Base-by-base conservation (phyloP, 1,140 invertebrate genomes). In the Orussus abietinus region DNA sequence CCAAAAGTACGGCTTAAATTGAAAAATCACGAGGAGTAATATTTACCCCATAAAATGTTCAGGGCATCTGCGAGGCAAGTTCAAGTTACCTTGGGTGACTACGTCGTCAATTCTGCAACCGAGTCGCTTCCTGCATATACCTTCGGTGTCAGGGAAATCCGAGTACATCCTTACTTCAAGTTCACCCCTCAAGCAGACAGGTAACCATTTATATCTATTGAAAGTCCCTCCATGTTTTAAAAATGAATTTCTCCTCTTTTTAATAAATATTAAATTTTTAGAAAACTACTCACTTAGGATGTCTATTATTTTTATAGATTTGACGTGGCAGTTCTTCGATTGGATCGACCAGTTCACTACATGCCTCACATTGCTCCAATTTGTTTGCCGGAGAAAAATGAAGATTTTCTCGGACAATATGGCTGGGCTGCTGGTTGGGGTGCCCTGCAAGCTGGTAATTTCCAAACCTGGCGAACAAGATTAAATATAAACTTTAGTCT, bases 361-460 rank as follows among this genome's bases (percentile, higher is more conserved):
- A 86, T 92, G 79, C 90, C 91, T 2, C 92, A 95, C 66, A 94
- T 96, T 56, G 84, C 88, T 17, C 92, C 92, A 22, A 93, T 96
- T 52, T 96, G 92, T 69, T 69, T 96, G 29, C 92, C 92, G 1
- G 85, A 90, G 42, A 90, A 91, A 65, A 89, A 88, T 42, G 86
- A 90, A 43, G 89, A 90, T 58, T 95, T 92, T 66, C 71, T 92
- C 6, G 91, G 92, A 4, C 86, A 91, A 64, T 90, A 88, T 46
- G 92, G 90, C 3, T 93, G 90, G 81, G 91, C 90, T 10, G 90
- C 91, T 0, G 92, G 92, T 20, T 96, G 92, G 92, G 92, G 92
- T 15, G 92, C 92, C 4, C 72, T 95, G n/a, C 88, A 84, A 72
- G 77, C 82, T 60, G 81, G 82, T 77, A 59, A 59, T n/a, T n/a